phyloP scores from a whole-genome alignment of 2,113 vertebrate species.

The Climacteris rufus region DNA sequence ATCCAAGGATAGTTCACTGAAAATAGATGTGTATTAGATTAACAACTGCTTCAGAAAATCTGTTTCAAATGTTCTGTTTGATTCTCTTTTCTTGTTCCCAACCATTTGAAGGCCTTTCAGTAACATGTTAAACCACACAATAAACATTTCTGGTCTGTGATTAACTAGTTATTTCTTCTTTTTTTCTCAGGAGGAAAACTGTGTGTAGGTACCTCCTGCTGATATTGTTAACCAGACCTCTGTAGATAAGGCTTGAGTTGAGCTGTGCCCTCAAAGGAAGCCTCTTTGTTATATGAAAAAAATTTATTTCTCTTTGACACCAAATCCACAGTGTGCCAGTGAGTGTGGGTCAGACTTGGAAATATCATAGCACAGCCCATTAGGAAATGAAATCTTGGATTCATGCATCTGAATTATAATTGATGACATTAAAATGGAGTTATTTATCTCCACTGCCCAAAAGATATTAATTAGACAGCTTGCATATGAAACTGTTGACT shows the following conservation, averaged over 20 bases:
- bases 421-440: not conserved
- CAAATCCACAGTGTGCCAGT: not conserved
- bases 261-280: not conserved
- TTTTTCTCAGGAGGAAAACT: not conserved
- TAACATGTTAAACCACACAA: not conserved
- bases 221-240: not conserved
- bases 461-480: not conserved
- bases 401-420: not conserved
- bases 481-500: not conserved
- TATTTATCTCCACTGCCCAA: not conserved
- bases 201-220: not conserved
- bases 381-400: conserved; percentile 7
- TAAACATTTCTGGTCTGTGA: not conserved
- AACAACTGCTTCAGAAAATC: not conserved
- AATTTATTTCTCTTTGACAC: not conserved
- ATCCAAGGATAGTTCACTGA: not conserved
- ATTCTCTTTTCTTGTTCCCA: not conserved
- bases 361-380: not conserved
- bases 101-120: not conserved
- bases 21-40: not conserved
- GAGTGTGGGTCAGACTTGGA: not conserved
- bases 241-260: not conserved
- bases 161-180: not conserved
- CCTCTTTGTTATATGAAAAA: not conserved
- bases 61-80: not conserved